phyloP scores from a whole-genome alignment of 2,888 invertebrate genomes.

The Glaucopsyche alexis region DNA sequence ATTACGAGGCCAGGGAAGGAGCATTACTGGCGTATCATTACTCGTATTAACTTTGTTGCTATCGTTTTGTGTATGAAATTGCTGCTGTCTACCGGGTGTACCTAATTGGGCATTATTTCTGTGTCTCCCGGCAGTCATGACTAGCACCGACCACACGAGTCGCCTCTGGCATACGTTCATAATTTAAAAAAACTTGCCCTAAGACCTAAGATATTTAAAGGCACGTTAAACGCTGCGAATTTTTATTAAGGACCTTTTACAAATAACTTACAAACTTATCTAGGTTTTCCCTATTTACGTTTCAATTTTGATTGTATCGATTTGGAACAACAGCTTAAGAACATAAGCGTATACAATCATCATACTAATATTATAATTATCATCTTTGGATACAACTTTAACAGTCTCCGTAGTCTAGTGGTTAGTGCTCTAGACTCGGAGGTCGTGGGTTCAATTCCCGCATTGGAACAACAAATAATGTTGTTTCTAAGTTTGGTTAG shows the following conservation, averaged over 20 bases:
- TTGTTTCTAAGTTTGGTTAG: no score
- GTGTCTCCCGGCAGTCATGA: slow-evolving; percentile 60
- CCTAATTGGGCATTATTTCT: slow-evolving; percentile 53
- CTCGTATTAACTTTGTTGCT: slow-evolving; percentile 29
- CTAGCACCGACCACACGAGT: slow-evolving; percentile 49
- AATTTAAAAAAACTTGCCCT: slow-evolving; percentile 30
- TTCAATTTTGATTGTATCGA: not conserved
- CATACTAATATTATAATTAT: no score
- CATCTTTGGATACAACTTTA: no score
- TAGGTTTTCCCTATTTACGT: not conserved
- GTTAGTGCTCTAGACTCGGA: no score
- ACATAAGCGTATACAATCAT: no score
- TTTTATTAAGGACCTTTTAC: slow-evolving; percentile 13
- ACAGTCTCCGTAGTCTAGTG: no score
- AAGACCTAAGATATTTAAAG: slow-evolving; percentile 26
- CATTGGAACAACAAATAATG: no score
- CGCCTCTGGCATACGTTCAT: slow-evolving; percentile 41
- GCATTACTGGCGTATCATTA: slow-evolving; percentile 25
- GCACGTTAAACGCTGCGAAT: slow-evolving; percentile 1
- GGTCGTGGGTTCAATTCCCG: no score
- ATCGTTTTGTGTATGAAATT: slow-evolving; percentile 33
- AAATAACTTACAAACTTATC: not conserved
- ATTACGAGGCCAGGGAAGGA: not conserved
- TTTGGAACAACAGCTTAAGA: not conserved
- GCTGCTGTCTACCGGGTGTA: slow-evolving; percentile 37